Base-by-base conservation (phyloP, 2,113 vertebrate species). In the Numida meleagris region DNA sequence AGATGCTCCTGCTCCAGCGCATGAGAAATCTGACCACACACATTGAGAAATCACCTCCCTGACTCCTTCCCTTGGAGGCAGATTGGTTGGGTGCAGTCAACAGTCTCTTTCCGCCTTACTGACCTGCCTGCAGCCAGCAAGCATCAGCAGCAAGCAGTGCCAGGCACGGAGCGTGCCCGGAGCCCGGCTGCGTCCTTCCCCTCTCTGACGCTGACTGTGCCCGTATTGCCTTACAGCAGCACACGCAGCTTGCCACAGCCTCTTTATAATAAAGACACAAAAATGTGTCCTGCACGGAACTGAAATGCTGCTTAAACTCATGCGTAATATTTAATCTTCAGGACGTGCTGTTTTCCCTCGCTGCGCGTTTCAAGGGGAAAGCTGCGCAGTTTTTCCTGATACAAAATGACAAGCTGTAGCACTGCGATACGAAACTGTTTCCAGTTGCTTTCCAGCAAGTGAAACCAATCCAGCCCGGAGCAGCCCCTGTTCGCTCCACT, bases 371-470 rank as follows among this genome's bases (percentile, higher is more conserved):
- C 0, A 0, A 77, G 79, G 79, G 36, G 78, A 75, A 78, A 55
- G 73, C 62, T 3, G 3, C 18, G 1, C 3, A 19, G 29, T 21
- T 63, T 68, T 73, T 40, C 65, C 82, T 15, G 4, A 71, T 40
- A 45, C 57, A 77, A 45, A 82, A 59, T 8, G 55, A 66, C 70
- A 43, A 67, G 58, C 62, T 1, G 0, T 40, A 51, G 51, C 31
- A 4, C 76, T 36, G 33, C 0, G 0, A 43, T 1, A 25, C 51
- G 61, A 86, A 95, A 93, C 20, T 53, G 11, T 42, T 97, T 75
- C 88, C 94, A 88, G 72, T 93, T 71, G 59, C 79, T 94, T 89
- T 71, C 85, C 85, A 80, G 78, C 59, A 91, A 86, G 51, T 61
- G 91, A 91, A 72, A 83, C 3, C 10, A 81, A 82, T 59, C 82